A percentile compares a stretch with the other conserved stretches of the same genome.
Conservation (phyloP, 1,140 invertebrate species). For the Pseudachorutes palmiensis region DNA sequence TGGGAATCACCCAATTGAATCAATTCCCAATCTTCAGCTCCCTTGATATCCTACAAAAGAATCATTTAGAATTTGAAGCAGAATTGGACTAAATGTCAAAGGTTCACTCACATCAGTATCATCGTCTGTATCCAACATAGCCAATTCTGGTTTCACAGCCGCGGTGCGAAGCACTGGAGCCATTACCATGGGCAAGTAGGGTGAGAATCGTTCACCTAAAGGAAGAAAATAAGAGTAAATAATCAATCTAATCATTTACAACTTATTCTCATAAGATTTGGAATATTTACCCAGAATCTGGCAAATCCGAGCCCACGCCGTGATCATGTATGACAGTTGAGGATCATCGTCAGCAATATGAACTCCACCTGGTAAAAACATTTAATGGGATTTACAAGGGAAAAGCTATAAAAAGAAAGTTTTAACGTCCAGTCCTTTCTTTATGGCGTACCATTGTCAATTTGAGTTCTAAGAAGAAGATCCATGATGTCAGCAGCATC, state of each 20-base stretch:
- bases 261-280: too few species aligned
- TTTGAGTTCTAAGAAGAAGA: slow-evolving; percentile 82
- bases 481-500: slow-evolving; percentile 97
- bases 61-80: not conserved
- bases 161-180: slow-evolving; percentile 91
- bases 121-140: slow-evolving; percentile 89
- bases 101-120: slow-evolving; percentile 56
- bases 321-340: slow-evolving; percentile 95
- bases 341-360: slow-evolving; percentile 87
- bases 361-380: slow-evolving; percentile 46
- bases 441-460: slow-evolving; percentile 42
- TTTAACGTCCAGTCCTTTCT: too few species aligned
- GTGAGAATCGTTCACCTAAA: slow-evolving; percentile 80
- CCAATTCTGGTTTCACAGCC: slow-evolving; percentile 92
- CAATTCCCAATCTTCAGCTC: slow-evolving; percentile 95
- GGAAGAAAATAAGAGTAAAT: slow-evolving; percentile 14
- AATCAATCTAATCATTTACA: too few species aligned
- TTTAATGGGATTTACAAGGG: not conserved
- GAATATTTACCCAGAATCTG: slow-evolving; percentile 74
- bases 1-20: slow-evolving; percentile 93
- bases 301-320: slow-evolving; percentile 97
- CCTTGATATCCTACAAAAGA: slow-evolving; percentile 56
- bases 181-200: slow-evolving; percentile 96
- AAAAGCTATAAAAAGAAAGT: not conserved
- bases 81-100: not conserved